Percentiles rank a stretch among this genome's conserved stretches.
These are phyloP conservation scores for Chiloscyllium plagiosum DNA, from an alignment of 2,113 vertebrate genomes.

Conservation along the genomic window DNA sequence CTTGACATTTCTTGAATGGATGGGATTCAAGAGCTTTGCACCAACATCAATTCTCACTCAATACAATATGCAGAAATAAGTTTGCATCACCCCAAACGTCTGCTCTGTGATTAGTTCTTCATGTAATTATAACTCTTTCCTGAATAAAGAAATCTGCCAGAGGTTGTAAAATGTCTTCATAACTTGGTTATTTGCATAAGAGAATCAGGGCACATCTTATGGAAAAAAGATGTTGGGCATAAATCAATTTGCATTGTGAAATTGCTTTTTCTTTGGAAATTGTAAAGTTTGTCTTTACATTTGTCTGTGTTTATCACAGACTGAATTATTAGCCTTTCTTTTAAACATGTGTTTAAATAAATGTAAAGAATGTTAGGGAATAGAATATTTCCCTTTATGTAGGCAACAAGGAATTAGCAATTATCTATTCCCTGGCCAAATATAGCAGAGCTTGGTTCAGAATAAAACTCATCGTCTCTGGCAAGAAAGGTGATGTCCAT, in stretches of 20 bases:
- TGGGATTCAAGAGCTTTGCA: not conserved
- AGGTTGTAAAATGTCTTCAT: not conserved
- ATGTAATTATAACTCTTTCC: not conserved
- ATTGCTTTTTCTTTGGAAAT: not conserved
- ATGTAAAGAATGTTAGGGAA: not conserved
- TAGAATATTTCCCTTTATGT: not conserved
- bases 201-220: not conserved
- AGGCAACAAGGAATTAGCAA: not conserved
- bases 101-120: not conserved
- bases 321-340: not conserved
- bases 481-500: not conserved
- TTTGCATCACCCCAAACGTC: not conserved
- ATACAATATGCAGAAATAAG: not conserved
- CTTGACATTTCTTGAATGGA: not conserved
- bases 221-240: not conserved
- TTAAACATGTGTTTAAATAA: not conserved
- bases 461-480: not conserved
- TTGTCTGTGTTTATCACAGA: not conserved
- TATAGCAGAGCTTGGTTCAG: not conserved
- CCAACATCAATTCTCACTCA: not conserved
- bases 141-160: not conserved
- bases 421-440: not conserved
- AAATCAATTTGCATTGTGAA: not conserved
- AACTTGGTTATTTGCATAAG: not conserved
- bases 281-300: not conserved